A percentile compares a stretch with the other conserved stretches of the same genome.
Conservation (phyloP, 2,888 invertebrate species). For the Nemotelus pantherinus region DNA sequence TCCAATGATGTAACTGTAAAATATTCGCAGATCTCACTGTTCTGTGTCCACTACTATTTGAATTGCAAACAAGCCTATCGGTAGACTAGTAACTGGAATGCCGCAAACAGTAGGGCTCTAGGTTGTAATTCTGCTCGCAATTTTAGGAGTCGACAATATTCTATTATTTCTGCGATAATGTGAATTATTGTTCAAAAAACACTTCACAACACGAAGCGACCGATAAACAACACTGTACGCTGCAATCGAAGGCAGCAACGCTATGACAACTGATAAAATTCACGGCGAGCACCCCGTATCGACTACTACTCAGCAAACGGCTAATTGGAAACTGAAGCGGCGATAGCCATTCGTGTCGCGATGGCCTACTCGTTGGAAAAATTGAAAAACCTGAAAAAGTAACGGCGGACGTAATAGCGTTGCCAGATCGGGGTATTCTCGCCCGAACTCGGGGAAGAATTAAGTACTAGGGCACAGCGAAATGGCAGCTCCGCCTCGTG, state of each 20-base stretch:
- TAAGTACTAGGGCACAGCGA: too few species aligned
- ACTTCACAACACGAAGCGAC: background rate
- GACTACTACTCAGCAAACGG: slow-evolving; percentile 23
- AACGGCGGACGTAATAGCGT: slow-evolving; percentile 9
- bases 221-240: background rate
- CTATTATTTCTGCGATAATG: background rate
- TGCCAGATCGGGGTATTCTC: background rate
- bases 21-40: background rate
- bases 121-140: background rate
- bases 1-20: slow-evolving; percentile 19
- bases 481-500: too few species aligned
- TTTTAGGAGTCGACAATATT: background rate
- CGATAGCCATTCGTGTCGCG: background rate
- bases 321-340: slow-evolving; percentile 30
- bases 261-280: background rate
- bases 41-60: background rate
- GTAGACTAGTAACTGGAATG: too few species aligned
- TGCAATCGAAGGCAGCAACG: background rate
- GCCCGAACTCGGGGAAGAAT: too few species aligned
- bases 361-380: background rate
- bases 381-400: slow-evolving; percentile 23
- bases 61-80: too few species aligned
- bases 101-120: background rate
- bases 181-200: background rate
- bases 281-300: background rate